Base-by-base conservation (phyloP, 2,797 vertebrate species). In the Ptychobarbus kaznakovi region DNA sequence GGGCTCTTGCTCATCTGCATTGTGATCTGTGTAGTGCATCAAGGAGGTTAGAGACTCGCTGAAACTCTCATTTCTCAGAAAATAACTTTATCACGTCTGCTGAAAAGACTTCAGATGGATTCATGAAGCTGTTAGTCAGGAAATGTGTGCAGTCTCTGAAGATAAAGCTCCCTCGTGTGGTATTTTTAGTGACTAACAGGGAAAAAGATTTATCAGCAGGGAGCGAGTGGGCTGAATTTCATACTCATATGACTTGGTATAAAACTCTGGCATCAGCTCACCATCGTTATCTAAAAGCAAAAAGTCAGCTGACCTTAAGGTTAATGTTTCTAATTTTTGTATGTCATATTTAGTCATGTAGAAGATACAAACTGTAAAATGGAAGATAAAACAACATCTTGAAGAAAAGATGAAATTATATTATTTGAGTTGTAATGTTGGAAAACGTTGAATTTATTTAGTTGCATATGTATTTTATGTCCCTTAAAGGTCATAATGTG, bases 161-260 rank as follows among this genome's bases (percentile, higher is more conserved):
- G 18, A 46, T 58, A 61, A 78, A 79, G 75, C 83, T 72, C 83
- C 83, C 65, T 84, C 83, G 5, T 72, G 49, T 84, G 83, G 83
- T 76, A 10, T 28, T 68, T 16, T 53, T 40, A n/a, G 82, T 66
- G 46, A 56, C 73, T 76, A 68, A 65, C 82, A 76, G 35, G 42
- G 15, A 22, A 40, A 68, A 8, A 6, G 0, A 20, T 51, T 6
- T 25, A 44, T 63, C 20, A 63, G 58, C 3, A 56, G 49, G 32
- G 49, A 35, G 11, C 3, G 10, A 53, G 20, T 38, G 32, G 76
- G 56, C 15, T 35, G 20, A 20, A 22, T 58, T 22, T 38, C 32
- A n/a, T 38, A n/a, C 6, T 38, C 3, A 22, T 7, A 15, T 78
- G 35, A 42, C 15, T 42, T 44, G 38, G 76, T 63, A 44, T 61